A percentile compares a stretch with the other conserved stretches of the same genome.
phyloP scores from a whole-genome alignment of 2,113 vertebrate genomes.

The Saccopteryx leptura region DNA sequence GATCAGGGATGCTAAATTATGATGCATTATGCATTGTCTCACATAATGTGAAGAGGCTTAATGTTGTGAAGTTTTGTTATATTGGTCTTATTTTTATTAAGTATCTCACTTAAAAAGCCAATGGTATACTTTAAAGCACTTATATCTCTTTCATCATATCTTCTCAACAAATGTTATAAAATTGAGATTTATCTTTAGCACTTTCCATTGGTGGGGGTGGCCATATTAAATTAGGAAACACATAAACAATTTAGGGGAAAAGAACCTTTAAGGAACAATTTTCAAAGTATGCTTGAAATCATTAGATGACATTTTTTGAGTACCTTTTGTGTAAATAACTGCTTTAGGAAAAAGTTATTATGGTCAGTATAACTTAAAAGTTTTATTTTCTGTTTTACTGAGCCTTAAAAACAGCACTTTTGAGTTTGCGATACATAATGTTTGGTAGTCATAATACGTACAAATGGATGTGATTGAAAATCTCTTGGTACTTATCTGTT shows the following conservation, averaged over 20 bases:
- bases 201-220: constrained; percentile 44
- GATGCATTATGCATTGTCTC: constrained; percentile 53
- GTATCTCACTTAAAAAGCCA: constrained; percentile 47
- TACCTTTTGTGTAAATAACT: constrained; percentile 49
- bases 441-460: constrained; percentile 52
- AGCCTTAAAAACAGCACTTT: constrained; percentile 79
- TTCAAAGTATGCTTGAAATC: constrained; percentile 52
- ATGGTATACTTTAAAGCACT: constrained; percentile 56
- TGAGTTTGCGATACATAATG: constrained; percentile 33
- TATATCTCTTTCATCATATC: constrained; percentile 50
- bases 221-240: constrained; percentile 51
- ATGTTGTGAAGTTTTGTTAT: constrained; percentile 65
- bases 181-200: constrained; percentile 58
- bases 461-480: constrained; percentile 46
- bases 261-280: constrained; percentile 56
- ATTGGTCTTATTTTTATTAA: constrained; percentile 56
- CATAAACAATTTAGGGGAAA: constrained; percentile 44
- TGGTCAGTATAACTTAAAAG: constrained; percentile 55
- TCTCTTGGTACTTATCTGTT: constrained; percentile 16
- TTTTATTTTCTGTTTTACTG: constrained; percentile 67
- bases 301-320: constrained; percentile 48
- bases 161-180: constrained; percentile 63
- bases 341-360: constrained; percentile 30
- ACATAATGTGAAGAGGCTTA: constrained; percentile 57
- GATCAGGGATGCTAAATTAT: constrained; percentile 81